These are phyloP conservation scores for Trachymyrmex septentrionalis DNA, from an alignment of 1,140 invertebrate genomes.

Conservation along the genomic window DNA sequence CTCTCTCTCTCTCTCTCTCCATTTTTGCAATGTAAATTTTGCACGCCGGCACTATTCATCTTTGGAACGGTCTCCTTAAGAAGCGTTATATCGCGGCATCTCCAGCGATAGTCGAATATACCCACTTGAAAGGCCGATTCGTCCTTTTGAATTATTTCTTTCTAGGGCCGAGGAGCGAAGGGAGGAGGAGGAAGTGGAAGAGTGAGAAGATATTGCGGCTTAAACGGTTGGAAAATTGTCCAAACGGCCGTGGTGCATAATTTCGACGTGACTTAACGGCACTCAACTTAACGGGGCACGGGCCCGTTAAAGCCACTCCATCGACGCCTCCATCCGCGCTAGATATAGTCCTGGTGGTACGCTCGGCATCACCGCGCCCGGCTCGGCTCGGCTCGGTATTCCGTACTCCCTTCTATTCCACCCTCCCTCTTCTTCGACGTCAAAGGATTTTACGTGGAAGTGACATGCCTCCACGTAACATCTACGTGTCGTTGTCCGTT, in stretches of 20 bases:
- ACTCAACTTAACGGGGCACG: constrained; percentile 65
- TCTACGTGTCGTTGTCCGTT: constrained; percentile 58
- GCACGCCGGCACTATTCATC: constrained; percentile 26
- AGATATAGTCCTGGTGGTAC: background rate
- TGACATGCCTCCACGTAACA: constrained; percentile 44
- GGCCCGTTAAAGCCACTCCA: constrained; percentile 59
- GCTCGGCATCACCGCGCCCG: too few species aligned
- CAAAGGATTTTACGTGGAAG: constrained; percentile 62
- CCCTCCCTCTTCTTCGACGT: constrained; percentile 46
- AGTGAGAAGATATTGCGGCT: constrained; percentile 76
- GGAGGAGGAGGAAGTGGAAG: background rate
- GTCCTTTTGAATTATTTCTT: constrained; percentile 24
- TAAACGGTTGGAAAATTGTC: constrained; percentile 84
- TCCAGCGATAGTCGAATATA: constrained; percentile 35
- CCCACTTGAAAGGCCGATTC: constrained; percentile 43
- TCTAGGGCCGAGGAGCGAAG: background rate
- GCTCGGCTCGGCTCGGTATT: too few species aligned
- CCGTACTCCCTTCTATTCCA: too few species aligned
- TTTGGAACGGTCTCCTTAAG: constrained; percentile 6
- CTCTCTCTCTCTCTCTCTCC: too few species aligned
- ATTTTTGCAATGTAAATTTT: background rate
- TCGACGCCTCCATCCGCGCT: constrained; percentile 59
- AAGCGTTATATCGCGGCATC: constrained; percentile 27
- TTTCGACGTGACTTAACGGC: constrained; percentile 74
- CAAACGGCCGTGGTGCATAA: constrained; percentile 81